Evolutionary conservation across 1,140 invertebrate genomes (phyloP), one percentile per base, ranked within the genome.

Genomic region (Pseudomyrmex concolor): DNA sequence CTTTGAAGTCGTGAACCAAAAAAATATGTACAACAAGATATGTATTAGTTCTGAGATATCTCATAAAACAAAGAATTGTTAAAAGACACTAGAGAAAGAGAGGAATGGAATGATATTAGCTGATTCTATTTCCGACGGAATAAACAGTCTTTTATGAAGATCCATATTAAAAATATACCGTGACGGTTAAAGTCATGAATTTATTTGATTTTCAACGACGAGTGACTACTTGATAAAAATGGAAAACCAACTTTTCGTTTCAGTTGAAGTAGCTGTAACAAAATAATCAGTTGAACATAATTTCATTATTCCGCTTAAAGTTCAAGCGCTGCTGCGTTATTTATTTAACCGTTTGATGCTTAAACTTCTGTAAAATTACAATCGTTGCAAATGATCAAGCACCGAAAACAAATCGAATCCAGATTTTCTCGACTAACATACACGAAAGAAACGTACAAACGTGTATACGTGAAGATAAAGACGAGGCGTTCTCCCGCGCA

Each of bases 341-440:
- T 72, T 25, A 73, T 48, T 63, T 62, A 45, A 7, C 0, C 22
- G 10, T 48, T 62, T 12, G 13, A 19, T 62, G 13, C 5, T 73
- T 15, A 51, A 34, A 51, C 12, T 3, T 51, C 50, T 50, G 50
- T 13, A 19, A 76, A 34, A 76, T 74, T 64, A 12, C 34, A 64
- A 74, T 17, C 0, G 57, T 10, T 51, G 0, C 8, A 50, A 63
- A 50, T 74, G 48, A 48, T 73, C 2, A 74, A 74, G 5, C 34
- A 45, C 8, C 3, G 43, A 60, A 34, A 2, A 62, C 71, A 50
- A 60, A 74, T 62, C 19, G n/a, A 62, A 50, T 62, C 62, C 19
- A n/a, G 17, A 19, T 62, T 62, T n/a, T 55, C 15, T 57, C 13
- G 4, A 43, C 43, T 25, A 57, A 67, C 17, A 4, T 73, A 34